Percentiles rank a stretch among this genome's conserved stretches.
Evolutionary conservation across 92 coral and sea anemone genomes (phyloP).

Genomic region (Hydrozoanthus gracilis): DNA sequence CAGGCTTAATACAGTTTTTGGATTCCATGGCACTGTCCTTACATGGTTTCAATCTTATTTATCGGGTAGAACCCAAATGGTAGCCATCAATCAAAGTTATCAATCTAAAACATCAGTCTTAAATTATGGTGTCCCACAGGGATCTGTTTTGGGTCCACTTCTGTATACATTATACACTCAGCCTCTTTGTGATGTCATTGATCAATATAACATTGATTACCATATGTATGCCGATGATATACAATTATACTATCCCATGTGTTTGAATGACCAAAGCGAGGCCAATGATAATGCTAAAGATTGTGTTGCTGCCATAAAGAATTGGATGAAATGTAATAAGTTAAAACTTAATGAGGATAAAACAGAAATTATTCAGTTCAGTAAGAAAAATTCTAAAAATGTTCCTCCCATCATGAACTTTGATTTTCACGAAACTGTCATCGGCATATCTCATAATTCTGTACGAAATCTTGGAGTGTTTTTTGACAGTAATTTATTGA

Average conservation of each 20-base stretch:
- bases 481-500: constrained; percentile 14
- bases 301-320: constrained; percentile 37
- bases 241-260: constrained; percentile 28
- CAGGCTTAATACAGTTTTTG: constrained; percentile 4
- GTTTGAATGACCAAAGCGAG: constrained; percentile 15
- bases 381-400: constrained; percentile 12
- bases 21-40: constrained; percentile 17
- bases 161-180: constrained; percentile 49
- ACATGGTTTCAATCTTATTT: constrained; percentile 17
- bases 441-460: constrained; percentile 15
- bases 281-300: constrained; percentile 23
- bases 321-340: constrained; percentile 34
- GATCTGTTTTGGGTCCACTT: constrained; percentile 53
- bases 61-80: constrained; percentile 23
- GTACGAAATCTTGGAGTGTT: constrained; percentile 16
- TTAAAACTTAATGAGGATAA: too few species aligned
- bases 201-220: constrained; percentile 41
- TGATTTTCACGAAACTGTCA: constrained; percentile 22
- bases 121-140: constrained; percentile 45
- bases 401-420: constrained; percentile 24
- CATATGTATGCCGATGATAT: constrained; percentile 55
- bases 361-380: constrained; percentile 37
- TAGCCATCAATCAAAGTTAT: constrained; percentile 20
- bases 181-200: constrained; percentile 39
- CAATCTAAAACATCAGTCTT: constrained; percentile 15